These are phyloP conservation scores for Thymelicus acteon DNA, from an alignment of 2,888 invertebrate genomes.

Conservation along the genomic window DNA sequence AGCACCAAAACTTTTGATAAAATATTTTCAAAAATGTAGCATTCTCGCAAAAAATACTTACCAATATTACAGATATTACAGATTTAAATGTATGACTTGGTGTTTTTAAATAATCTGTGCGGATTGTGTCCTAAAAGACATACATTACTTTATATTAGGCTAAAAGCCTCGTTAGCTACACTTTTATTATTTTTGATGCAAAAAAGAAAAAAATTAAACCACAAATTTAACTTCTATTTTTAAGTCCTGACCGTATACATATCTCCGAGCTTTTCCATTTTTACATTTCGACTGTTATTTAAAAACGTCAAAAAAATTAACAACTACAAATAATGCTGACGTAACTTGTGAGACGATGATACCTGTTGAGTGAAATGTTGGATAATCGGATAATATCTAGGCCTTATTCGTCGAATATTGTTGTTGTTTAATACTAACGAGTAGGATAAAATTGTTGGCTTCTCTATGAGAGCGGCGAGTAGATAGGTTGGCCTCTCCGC, in stretches of 20 bases:
- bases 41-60: no score
- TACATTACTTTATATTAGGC: not conserved
- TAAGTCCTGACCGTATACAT: conserved; percentile 9
- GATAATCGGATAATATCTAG: conserved; percentile 48
- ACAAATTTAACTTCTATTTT: conserved; percentile 2
- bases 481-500: conserved; percentile 21
- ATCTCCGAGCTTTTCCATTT: conserved; percentile 25
- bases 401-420: conserved; percentile 68
- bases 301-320: conserved; percentile 18
- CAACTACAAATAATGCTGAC: not conserved
- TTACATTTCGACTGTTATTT: conserved; percentile 15
- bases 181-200: no score
- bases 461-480: conserved; percentile 41
- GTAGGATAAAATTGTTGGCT: conserved; percentile 56
- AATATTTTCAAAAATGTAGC: no score
- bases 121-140: no score
- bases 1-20: conserved; percentile 10
- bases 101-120: no score
- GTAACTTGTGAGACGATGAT: not conserved
- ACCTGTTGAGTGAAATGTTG: conserved; percentile 17
- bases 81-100: no score
- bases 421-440: conserved; percentile 67
- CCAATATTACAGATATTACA: no score
- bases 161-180: not conserved
- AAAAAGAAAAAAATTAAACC: not conserved